Evolutionary conservation across 2,113 vertebrate species (phyloP).

Genomic region (Misgurnus anguillicaudatus): DNA sequence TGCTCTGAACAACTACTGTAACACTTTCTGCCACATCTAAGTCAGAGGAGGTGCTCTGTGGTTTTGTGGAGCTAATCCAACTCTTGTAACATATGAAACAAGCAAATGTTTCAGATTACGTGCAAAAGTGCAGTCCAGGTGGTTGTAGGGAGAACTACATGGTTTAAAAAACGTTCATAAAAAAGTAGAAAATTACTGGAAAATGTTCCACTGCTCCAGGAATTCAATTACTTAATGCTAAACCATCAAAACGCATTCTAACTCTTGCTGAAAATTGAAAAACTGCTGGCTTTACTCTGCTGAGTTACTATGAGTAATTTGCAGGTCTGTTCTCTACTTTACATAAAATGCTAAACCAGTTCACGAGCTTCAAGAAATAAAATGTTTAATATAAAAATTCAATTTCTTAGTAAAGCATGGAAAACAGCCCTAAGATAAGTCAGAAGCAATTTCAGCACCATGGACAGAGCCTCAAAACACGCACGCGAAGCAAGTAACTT

Average conservation of each 20-base stretch:
- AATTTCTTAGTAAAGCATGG: neutral
- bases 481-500: neutral
- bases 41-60: neutral
- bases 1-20: neutral
- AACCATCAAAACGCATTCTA: conserved; percentile 12
- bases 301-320: conserved; percentile 6
- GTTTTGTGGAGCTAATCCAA: conserved; percentile 7
- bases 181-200: neutral
- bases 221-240: conserved; percentile 29
- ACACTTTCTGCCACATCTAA: conserved; percentile 1
- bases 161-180: neutral
- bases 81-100: conserved; percentile 17
- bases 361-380: neutral
- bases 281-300: neutral
- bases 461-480: conserved; percentile 31
- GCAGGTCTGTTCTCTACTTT: neutral
- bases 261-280: conserved; percentile 1
- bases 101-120: neutral
- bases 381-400: neutral
- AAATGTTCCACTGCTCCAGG: conserved; percentile 19
- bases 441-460: conserved; percentile 29
- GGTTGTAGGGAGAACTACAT: neutral
- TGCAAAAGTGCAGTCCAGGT: neutral
- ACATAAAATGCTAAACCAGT: conserved; percentile 10
- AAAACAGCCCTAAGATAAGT: neutral